Percentiles rank a stretch among this genome's conserved stretches.
phyloP scores from a whole-genome alignment of 2,888 invertebrate species.

The Cryptophagus acutangulus region DNA sequence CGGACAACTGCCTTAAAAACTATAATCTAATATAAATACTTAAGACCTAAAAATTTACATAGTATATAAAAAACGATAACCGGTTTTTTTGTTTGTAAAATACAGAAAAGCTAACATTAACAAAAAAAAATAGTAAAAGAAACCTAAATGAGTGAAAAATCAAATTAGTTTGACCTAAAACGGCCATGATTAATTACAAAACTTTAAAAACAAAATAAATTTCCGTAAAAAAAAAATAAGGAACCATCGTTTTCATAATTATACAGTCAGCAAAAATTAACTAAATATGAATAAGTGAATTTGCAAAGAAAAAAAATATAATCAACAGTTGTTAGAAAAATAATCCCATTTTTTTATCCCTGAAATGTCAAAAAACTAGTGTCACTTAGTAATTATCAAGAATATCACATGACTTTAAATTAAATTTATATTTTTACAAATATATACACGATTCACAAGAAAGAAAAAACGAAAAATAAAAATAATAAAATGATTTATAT shows the following conservation, averaged over 20 bases:
- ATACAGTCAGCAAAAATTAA: too few species aligned
- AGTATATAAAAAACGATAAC: too few species aligned
- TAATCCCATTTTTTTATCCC: background rate
- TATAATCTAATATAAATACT: background rate
- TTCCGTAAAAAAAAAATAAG: conserved; percentile 1
- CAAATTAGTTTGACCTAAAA: conserved; percentile 23
- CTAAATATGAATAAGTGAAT: too few species aligned
- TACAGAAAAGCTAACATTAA: too few species aligned
- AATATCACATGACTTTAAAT: conserved; percentile 21
- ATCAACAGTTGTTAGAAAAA: too few species aligned
- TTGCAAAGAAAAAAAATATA: too few species aligned
- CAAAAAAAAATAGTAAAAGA: too few species aligned
- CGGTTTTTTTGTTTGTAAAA: too few species aligned
- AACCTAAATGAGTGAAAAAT: too few species aligned
- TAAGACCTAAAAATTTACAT: conserved; percentile 1
- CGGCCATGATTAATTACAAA: conserved; percentile 15
- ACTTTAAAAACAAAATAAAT: conserved; percentile 1
- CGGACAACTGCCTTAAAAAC: background rate
- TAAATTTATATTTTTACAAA: conserved; percentile 11
- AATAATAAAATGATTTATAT: too few species aligned
- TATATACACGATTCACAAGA: conserved; percentile 8
- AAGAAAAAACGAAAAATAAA: background rate
- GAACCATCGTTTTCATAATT: too few species aligned
- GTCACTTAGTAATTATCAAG: conserved; percentile 21
- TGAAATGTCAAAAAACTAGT: conserved; percentile 7